phyloP scores from a whole-genome alignment of 2,113 vertebrate genomes.

The Apaloderma vittatum region DNA sequence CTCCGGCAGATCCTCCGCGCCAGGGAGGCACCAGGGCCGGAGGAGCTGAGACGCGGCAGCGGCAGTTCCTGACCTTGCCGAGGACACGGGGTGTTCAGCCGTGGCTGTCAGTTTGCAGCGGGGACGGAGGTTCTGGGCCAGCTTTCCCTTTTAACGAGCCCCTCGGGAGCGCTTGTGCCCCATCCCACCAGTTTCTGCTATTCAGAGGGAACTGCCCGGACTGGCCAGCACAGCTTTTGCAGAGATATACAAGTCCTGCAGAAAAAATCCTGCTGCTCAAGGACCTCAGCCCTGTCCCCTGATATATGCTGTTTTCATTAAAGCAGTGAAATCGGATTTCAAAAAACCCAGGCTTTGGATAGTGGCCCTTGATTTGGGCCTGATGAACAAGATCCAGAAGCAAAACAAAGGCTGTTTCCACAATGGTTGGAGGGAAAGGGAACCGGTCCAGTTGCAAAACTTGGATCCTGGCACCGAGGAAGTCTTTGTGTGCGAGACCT shows the following conservation, averaged over 20 bases:
- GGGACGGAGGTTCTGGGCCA: not conserved
- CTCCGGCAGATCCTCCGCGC: too few species aligned
- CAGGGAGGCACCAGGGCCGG: fast-evolving
- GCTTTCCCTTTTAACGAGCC: not conserved
- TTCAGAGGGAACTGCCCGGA: not conserved
- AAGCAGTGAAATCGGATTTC: slow-evolving; percentile 45
- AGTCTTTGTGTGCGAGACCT: slow-evolving; percentile 50
- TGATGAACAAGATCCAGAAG: slow-evolving; percentile 67
- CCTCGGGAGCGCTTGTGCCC: not conserved
- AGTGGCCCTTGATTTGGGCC: slow-evolving; percentile 50
- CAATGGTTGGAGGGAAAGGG: slow-evolving; percentile 58
- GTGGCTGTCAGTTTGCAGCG: not conserved
- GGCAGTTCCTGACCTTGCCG: fast-evolving
- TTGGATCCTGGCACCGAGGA: slow-evolving; percentile 52
- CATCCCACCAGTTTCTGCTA: not conserved
- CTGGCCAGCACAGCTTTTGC: slow-evolving; percentile 3
- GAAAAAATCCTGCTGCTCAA: slow-evolving; percentile 7
- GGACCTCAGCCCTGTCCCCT: slow-evolving; percentile 9
- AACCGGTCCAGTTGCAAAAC: slow-evolving; percentile 61
- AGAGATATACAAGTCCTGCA: not conserved
- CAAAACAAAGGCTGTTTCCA: slow-evolving; percentile 72
- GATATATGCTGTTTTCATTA: slow-evolving; percentile 50
- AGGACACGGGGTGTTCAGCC: not conserved
- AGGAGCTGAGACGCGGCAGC: fast-evolving
- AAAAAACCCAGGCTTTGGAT: slow-evolving; percentile 51